Percentiles rank a stretch among this genome's conserved stretches.
Evolutionary conservation across 1,140 invertebrate species (phyloP).

Genomic region (Bombus soroeensis): DNA sequence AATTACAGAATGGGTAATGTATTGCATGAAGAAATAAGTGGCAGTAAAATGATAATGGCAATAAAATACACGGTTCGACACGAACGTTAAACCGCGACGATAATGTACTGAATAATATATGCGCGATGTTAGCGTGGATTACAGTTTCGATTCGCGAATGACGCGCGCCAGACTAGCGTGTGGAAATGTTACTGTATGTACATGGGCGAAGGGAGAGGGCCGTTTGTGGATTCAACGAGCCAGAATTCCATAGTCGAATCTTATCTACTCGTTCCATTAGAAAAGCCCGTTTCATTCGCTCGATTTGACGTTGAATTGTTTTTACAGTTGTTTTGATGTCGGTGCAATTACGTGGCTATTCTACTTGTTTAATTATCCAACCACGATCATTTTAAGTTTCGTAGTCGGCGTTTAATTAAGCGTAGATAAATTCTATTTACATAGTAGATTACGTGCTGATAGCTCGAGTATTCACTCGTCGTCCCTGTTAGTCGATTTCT

Average conservation of each 20-base stretch:
- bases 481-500: not conserved
- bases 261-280: slow-evolving; percentile 3
- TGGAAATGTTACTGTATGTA: not conserved
- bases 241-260: not conserved
- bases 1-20: not conserved
- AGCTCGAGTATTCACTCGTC: not conserved
- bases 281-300: slow-evolving; percentile 3
- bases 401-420: not conserved
- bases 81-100: slow-evolving; percentile 11
- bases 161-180: slow-evolving; percentile 1
- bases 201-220: no score
- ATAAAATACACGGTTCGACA: not conserved
- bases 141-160: not conserved
- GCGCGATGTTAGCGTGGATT: slow-evolving; percentile 20
- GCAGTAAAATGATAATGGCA: slow-evolving; percentile 23
- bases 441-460: not conserved
- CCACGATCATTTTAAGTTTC: not conserved
- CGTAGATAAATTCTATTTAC: not conserved
- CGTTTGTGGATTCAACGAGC: not conserved
- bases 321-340: not conserved
- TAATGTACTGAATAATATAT: slow-evolving; percentile 26
- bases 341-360: not conserved
- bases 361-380: not conserved
- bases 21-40: not conserved
- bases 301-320: not conserved